phyloP scores from a whole-genome alignment of 1,140 invertebrate species.

The Drosophila ficusphila region DNA sequence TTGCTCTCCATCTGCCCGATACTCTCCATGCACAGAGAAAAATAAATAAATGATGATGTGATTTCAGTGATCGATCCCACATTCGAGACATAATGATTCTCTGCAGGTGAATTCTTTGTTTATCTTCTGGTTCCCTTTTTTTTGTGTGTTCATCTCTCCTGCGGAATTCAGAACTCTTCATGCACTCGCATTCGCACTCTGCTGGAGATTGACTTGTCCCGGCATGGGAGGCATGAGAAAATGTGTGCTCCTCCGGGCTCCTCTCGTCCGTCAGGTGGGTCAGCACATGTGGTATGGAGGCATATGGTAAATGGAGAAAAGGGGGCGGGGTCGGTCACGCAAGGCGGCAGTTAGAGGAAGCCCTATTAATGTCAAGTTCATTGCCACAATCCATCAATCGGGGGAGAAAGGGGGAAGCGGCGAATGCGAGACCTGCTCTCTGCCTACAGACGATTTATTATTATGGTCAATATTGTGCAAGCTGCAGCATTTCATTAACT shows the following conservation, averaged over 20 bases:
- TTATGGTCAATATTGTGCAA: slow-evolving; percentile 20
- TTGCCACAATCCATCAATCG: slow-evolving; percentile 65
- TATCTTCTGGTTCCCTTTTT: background rate
- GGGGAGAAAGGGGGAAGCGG: background rate
- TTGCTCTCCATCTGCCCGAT: background rate
- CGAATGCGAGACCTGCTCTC: too few species aligned
- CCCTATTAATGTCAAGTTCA: slow-evolving; percentile 83
- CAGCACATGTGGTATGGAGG: background rate
- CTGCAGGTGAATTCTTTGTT: too few species aligned
- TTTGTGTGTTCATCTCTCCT: background rate
- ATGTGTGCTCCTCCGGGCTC: slow-evolving; percentile 10
- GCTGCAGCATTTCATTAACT: slow-evolving; percentile 34
- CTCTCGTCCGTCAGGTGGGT: slow-evolving; percentile 2
- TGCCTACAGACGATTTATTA: slow-evolving; percentile 27
- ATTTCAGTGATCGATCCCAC: too few species aligned
- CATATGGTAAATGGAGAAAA: background rate
- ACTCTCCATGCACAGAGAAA: background rate
- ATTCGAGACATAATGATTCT: too few species aligned
- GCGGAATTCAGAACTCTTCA: slow-evolving; percentile 39
- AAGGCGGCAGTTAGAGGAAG: slow-evolving; percentile 49
- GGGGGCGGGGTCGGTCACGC: slow-evolving; percentile 44
- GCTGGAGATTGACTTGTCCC: slow-evolving; percentile 39
- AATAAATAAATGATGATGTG: too few species aligned
- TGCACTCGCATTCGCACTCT: slow-evolving; percentile 32
- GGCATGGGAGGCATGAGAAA: slow-evolving; percentile 31